Evolutionary conservation across 2,797 vertebrate species (phyloP), one percentile per base, ranked within the genome.

Genomic region (Diglossa cyanea): DNA sequence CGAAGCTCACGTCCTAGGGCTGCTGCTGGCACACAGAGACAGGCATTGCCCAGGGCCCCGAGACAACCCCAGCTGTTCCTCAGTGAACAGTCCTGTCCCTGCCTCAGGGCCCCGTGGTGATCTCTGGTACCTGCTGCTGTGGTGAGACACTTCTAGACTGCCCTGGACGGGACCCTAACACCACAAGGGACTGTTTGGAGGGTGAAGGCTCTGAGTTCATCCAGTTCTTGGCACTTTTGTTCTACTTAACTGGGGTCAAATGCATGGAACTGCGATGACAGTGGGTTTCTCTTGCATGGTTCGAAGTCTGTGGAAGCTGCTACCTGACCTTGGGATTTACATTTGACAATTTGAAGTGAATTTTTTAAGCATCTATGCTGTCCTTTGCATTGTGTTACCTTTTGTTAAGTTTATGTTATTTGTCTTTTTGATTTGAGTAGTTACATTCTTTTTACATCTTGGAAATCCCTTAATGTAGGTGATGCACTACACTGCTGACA

Each of bases 1-100:
- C 99, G 6, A 99, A 99, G 97, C 98, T 99, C 68, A 99, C 99
- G 1, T 98, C 99, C 3, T 99, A 98, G 97, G 96, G 76, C 21
- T 62, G 15, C 21, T 88, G 7, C 86, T n/a, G 25, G 48, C 55
- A 47, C 53, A 42, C 76, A 26, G 66, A 84, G 90, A 93, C 83
- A 12, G 35, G 35, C 25, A 71, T 30, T 66, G 91, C 79, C 65
- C 95, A 42, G 10, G 35, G 77, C 95, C 95, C 50, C 83, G 45
- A 93, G 96, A 84, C 95, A 68, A 45, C 72, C 88, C 54, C 92
- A 61, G 93, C 79, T 45, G 68, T 74, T 47, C 16, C 31, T 7
- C 47, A 39, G 6, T 6, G 6, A 48, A 80, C 79, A 25, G 28
- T 31, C 74, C 5, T 4, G 53, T 65, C n/a, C 81, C 94, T 88